Conservation (phyloP, 2,113 vertebrate species). For the Corythornis madagascariensis region DNA sequence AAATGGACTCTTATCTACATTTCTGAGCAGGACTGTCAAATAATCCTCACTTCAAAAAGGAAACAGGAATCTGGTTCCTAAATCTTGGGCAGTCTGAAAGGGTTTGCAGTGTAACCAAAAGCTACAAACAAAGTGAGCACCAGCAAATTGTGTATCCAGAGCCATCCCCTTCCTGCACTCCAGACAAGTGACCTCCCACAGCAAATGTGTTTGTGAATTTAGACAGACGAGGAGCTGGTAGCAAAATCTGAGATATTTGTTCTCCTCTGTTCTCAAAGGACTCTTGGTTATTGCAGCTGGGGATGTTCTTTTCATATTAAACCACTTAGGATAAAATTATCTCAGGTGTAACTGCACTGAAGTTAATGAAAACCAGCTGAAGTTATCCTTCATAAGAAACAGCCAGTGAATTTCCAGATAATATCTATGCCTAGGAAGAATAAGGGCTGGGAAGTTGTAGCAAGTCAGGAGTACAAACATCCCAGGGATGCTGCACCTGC, state of each 20-base stretch:
- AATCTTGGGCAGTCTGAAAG: background rate
- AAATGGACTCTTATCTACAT: background rate
- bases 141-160: background rate
- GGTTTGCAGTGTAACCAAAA: background rate
- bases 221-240: background rate
- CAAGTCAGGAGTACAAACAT: background rate
- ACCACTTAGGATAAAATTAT: background rate
- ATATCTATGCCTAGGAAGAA: background rate
- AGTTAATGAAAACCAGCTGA: background rate
- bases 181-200: background rate
- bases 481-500: background rate
- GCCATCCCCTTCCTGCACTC: background rate
- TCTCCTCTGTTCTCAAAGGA: background rate
- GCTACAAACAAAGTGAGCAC: background rate
- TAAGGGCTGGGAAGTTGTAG: background rate
- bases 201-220: background rate
- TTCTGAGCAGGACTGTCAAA: conserved; percentile 19
- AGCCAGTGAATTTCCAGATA: background rate
- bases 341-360: background rate
- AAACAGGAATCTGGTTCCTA: background rate
- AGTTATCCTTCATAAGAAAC: background rate
- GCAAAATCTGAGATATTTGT: background rate
- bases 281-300: background rate
- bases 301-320: background rate
- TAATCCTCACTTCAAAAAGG: conserved; percentile 23